These are phyloP conservation scores for Oceanodroma tethys DNA, from an alignment of 2,113 vertebrate species.

Conservation along the genomic window DNA sequence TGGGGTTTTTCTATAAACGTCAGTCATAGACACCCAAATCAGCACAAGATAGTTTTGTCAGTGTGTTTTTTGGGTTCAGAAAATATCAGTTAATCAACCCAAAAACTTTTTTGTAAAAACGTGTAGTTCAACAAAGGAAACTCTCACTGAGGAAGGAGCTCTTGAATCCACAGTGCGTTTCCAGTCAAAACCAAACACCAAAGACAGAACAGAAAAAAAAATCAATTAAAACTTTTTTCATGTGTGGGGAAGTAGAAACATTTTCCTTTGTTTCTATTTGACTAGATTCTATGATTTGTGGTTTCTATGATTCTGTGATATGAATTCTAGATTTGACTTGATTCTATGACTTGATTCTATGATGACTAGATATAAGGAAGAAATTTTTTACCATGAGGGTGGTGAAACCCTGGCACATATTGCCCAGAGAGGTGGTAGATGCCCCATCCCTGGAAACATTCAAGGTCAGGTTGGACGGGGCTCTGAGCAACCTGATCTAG, in stretches of 20 bases:
- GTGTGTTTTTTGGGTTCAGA: neutral
- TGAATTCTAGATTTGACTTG: too few species aligned
- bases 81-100: neutral
- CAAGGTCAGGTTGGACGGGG: too few species aligned
- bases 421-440: too few species aligned
- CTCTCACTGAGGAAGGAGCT: neutral
- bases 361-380: too few species aligned
- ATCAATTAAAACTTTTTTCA: neutral
- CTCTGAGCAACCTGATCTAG: too few species aligned
- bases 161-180: neutral
- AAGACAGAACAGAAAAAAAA: neutral
- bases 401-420: too few species aligned
- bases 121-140: neutral
- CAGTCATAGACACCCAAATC: neutral
- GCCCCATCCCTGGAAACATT: too few species aligned
- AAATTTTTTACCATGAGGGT: too few species aligned
- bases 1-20: accelerated
- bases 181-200: neutral
- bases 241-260: neutral
- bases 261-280: neutral
- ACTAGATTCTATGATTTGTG: too few species aligned
- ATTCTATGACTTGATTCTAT: too few species aligned
- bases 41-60: neutral
- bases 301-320: too few species aligned
- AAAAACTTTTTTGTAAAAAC: neutral